These are phyloP conservation scores for Ibycter americanus DNA, from an alignment of 2,797 vertebrate species.

Conservation along the genomic window DNA sequence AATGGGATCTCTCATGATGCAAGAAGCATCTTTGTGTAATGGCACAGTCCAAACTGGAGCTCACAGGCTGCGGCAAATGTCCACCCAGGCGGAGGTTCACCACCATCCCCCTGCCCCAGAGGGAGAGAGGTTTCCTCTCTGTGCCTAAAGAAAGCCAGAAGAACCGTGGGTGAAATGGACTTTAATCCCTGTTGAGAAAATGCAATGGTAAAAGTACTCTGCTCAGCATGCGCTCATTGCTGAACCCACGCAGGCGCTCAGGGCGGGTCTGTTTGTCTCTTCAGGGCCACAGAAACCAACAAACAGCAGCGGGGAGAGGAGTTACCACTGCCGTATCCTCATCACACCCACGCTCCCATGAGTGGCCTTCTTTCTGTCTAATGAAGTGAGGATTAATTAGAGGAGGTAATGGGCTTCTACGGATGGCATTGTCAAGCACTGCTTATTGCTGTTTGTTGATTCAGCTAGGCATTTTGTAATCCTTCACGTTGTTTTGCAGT, in stretches of 20 bases:
- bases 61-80: neutral
- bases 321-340: neutral
- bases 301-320: neutral
- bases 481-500: neutral
- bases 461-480: neutral
- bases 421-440: neutral
- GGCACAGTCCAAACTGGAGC: neutral
- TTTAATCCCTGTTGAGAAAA: neutral
- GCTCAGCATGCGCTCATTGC: neutral
- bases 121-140: neutral
- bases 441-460: neutral
- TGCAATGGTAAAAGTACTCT: neutral
- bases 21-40: neutral
- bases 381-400: constrained; percentile 52
- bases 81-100: neutral
- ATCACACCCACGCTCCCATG: neutral
- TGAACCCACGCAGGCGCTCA: neutral
- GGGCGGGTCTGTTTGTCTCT: constrained; percentile 34
- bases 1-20: neutral
- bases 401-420: constrained; percentile 1
- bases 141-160: neutral
- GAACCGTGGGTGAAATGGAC: neutral
- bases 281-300: neutral
- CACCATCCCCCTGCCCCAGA: neutral
- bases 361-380: constrained; percentile 28